Percentiles rank a stretch among this genome's conserved stretches.
Evolutionary conservation across 1,140 invertebrate species (phyloP).

Genomic region (Micrasema minimum): DNA sequence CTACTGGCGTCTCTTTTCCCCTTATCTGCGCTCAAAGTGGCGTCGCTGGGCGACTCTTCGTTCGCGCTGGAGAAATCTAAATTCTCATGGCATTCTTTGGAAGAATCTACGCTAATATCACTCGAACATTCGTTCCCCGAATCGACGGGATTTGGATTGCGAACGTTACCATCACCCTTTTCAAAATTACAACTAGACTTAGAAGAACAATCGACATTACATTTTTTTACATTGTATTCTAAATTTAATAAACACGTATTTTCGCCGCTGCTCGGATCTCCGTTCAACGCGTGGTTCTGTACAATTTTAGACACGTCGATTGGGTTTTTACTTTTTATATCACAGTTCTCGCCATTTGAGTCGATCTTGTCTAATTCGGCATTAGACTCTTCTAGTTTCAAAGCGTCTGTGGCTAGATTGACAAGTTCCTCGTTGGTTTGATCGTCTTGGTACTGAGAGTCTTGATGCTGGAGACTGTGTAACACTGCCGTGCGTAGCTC

Average conservation of each 20-base stretch:
- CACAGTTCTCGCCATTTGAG: not conserved
- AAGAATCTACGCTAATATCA: constrained; percentile 22
- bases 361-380: not conserved
- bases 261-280: not conserved
- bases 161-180: not conserved
- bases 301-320: too few relatives aligned
- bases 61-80: not conserved
- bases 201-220: too few relatives aligned
- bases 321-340: not conserved
- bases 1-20: not conserved
- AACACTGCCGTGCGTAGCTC: not conserved
- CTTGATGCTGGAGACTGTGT: constrained; percentile 20
- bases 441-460: constrained; percentile 7
- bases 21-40: not conserved
- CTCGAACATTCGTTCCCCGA: constrained; percentile 12
- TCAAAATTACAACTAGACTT: not conserved
- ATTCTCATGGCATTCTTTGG: constrained; percentile 25
- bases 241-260: not conserved
- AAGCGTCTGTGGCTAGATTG: constrained; percentile 12
- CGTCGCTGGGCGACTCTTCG: not conserved
- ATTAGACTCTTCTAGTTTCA: constrained; percentile 8
- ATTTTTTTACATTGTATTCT: not conserved
- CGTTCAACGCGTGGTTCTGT: not conserved
- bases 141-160: not conserved
- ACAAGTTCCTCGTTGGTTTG: constrained; percentile 13